Base-by-base conservation (phyloP, 2,888 invertebrate genomes). In the Macaria liturata region DNA sequence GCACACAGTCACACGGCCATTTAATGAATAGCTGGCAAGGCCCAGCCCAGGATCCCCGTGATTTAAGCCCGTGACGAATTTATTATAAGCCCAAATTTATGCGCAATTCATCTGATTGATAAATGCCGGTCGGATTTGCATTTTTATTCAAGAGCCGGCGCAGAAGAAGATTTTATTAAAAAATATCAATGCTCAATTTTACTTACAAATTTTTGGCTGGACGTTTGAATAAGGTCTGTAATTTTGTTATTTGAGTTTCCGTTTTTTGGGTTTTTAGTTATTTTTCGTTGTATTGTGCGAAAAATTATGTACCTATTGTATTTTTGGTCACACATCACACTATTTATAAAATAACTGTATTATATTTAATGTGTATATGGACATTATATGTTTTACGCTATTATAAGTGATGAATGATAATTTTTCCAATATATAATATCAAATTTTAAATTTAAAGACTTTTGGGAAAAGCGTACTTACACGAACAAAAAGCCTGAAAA, bases 1-100 rank as follows among this genome's bases (percentile, higher is more conserved):
- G 79, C 73, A 79, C 79, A 80, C 79, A 74, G 85, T 82, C 84
- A 82, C 83, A 83, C 79, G 79, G 69, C 78, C 78, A 75, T 80
- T 84, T 86, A 87, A 87, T 88, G 85, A 84, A 86, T 86, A 78
- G 81, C 84, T 70, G 72, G 77, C 82, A 77, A 81, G 49, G 31
- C 80, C 78, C 70, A 76, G 76, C 70, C 69, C 76, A 71, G 76
- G 68, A 81, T 81, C 81, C 81, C 79, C 74, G 74, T 83, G 84
- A 86, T 86, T 84, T 78, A 83, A 78, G 71, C 74, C 61, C 62
- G 54, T 70, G 64, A 64, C 64, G 64, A 71, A 75, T 75, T 74
- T 74, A 75, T 74, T 71, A 71, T 67, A 61, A 64, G 54, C 56
- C 56, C 49, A 55, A 65, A 62, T 62, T 62, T 62, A 64, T 66